Percentiles rank a stretch among this genome's conserved stretches.
These are phyloP conservation scores for Galerucella nymphaeae DNA, from an alignment of 2,888 invertebrate genomes.

Conservation along the genomic window DNA sequence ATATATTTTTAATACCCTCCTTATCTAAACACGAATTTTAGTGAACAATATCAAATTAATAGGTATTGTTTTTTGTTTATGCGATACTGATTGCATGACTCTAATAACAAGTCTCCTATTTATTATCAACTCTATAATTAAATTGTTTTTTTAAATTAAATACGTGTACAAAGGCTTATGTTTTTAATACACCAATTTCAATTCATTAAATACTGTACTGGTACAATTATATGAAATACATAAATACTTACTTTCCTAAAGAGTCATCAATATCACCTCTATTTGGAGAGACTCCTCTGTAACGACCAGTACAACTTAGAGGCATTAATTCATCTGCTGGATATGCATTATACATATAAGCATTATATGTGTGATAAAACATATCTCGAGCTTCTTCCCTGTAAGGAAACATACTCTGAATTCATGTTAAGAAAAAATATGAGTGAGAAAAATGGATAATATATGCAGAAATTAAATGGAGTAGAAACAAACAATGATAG, in stretches of 20 bases:
- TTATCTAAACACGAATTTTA: background rate
- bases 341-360: constrained; percentile 97
- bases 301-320: constrained; percentile 91
- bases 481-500: too few relatives aligned
- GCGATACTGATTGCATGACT: background rate
- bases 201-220: too few relatives aligned
- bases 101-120: background rate
- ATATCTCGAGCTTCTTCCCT: constrained; percentile 93
- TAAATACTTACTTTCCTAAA: constrained; percentile 88
- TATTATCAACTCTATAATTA: background rate
- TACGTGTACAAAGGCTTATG: background rate
- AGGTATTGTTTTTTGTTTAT: background rate
- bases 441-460: too few relatives aligned
- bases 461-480: too few relatives aligned
- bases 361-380: constrained; percentile 96
- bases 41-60: background rate
- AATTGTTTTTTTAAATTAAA: background rate
- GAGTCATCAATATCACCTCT: constrained; percentile 97
- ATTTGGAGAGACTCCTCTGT: constrained; percentile 88
- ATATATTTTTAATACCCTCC: background rate
- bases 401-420: constrained; percentile 52
- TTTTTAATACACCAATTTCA: too few relatives aligned
- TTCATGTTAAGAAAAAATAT: too few relatives aligned
- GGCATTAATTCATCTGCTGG: constrained; percentile 99
- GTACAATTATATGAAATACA: background rate